Conservation (phyloP, 2,797 vertebrate genomes). For the Ataeniobius toweri region DNA sequence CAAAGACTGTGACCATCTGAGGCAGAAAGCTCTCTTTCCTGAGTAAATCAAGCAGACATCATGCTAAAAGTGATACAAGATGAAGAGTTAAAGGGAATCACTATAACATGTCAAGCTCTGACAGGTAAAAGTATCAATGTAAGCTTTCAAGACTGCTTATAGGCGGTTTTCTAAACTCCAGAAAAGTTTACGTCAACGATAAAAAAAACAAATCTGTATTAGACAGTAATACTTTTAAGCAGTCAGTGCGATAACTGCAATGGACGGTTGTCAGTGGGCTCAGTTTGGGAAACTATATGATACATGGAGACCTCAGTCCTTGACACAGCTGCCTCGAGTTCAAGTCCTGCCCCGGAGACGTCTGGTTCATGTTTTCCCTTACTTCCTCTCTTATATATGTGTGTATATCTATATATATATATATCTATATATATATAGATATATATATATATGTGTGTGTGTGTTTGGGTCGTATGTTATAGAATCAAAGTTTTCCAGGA, state of each 20-base stretch:
- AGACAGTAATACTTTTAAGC: neutral
- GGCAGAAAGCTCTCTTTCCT: constrained; percentile 42
- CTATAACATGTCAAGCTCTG: constrained; percentile 21
- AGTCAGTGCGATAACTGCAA: neutral
- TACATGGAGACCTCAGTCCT: no score
- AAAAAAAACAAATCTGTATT: neutral
- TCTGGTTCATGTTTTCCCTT: no score
- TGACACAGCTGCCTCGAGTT: no score
- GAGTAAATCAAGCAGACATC: constrained; percentile 58
- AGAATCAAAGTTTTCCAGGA: neutral
- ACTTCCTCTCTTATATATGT: no score
- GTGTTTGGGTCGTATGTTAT: no score
- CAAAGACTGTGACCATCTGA: constrained; percentile 32
- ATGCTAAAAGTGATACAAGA: constrained; percentile 31
- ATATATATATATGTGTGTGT: no score
- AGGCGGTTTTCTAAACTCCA: neutral
- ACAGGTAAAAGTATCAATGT: neutral
- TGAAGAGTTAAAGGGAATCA: constrained; percentile 44
- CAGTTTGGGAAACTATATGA: neutral
- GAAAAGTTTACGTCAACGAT: neutral
- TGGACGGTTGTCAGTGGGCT: neutral
- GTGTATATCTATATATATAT: no score
- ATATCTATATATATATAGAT: no score
- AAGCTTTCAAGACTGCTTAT: neutral
- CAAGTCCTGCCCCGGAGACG: no score